Conservation (phyloP, 2,113 vertebrate species). For the Lonchura striata region DNA sequence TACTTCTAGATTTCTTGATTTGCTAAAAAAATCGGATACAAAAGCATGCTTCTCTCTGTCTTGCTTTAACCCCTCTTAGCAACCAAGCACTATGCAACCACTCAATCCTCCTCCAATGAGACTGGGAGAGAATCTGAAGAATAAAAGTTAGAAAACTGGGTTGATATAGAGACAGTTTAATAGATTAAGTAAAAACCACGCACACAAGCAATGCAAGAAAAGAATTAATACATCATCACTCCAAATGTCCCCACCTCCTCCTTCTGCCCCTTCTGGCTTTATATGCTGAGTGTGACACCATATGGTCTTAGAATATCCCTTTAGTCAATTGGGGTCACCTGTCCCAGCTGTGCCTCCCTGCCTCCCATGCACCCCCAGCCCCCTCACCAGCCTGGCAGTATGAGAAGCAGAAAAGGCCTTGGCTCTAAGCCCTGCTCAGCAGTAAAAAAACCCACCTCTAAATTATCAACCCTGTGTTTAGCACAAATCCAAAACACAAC, state of each 20-base stretch:
- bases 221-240: neutral
- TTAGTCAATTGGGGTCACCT: neutral
- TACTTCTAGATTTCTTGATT: neutral
- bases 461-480: neutral
- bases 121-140: neutral
- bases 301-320: neutral
- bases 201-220: neutral
- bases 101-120: neutral
- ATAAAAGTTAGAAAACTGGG: neutral
- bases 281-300: neutral
- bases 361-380: neutral
- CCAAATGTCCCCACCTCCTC: accelerated
- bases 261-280: neutral
- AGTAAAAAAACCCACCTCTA: neutral
- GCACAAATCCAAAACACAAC: neutral
- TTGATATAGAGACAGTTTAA: neutral
- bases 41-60: neutral
- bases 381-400: neutral
- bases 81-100: neutral
- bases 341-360: neutral
- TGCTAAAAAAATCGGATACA: neutral
- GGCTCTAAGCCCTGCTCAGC: neutral
- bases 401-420: neutral
- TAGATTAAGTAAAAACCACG: neutral
- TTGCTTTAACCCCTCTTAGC: neutral